Percentiles rank a stretch among this genome's conserved stretches.
phyloP scores from a whole-genome alignment of 2,797 vertebrate species.

The Adrianichthys oophorus region DNA sequence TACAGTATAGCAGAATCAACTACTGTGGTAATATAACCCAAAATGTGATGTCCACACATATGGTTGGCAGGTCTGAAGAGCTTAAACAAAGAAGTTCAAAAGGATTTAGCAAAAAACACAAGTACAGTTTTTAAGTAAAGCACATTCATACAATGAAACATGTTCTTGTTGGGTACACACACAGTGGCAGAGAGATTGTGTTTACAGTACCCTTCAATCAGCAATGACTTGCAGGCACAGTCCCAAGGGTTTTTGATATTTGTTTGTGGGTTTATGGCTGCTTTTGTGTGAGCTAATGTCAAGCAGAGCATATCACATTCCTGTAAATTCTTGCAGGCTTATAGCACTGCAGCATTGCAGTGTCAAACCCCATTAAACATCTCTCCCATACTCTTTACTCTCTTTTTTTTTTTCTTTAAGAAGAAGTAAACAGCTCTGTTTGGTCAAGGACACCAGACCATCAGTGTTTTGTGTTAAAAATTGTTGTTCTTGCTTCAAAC shows the following conservation, averaged over 20 bases:
- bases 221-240: conserved; percentile 13
- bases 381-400: neutral
- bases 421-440: conserved; percentile 1
- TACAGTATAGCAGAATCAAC: too few species aligned
- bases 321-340: conserved; percentile 24
- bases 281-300: conserved; percentile 7
- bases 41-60: too few species aligned
- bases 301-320: conserved; percentile 14
- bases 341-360: conserved; percentile 3
- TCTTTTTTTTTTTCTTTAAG: neutral
- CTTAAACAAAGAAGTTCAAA: too few species aligned
- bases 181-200: conserved; percentile 13
- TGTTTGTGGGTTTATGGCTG: conserved; percentile 23
- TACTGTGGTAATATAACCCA: too few species aligned
- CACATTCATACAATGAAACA: conserved; percentile 37
- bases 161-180: conserved; percentile 23
- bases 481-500: neutral
- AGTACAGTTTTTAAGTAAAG: conserved; percentile 1
- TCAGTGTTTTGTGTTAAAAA: neutral
- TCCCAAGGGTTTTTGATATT: conserved; percentile 21
- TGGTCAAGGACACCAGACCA: neutral
- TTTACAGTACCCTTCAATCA: conserved; percentile 2
- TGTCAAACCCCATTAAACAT: conserved; percentile 14
- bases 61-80: too few species aligned
- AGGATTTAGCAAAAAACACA: conserved; percentile 7